A percentile compares a stretch with the other conserved stretches of the same genome.
Evolutionary conservation across 2,888 invertebrate species (phyloP).

Genomic region (Theretra japonica): DNA sequence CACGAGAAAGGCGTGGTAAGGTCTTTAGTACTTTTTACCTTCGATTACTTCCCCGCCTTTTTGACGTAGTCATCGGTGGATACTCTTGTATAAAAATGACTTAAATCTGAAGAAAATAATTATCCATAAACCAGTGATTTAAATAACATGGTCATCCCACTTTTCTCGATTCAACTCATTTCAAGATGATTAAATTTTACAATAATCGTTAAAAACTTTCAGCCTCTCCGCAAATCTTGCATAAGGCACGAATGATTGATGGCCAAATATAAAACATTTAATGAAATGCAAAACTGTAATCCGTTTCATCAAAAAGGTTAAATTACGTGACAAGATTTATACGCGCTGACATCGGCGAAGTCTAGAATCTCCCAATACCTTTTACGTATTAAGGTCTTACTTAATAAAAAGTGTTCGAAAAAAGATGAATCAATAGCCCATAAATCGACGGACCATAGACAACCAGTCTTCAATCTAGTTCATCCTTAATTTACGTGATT

Average conservation of each 20-base stretch:
- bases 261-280: constrained; percentile 4
- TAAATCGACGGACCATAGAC: constrained; percentile 2
- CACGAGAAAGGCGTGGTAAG: no score
- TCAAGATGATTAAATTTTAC: background rate
- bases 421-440: constrained; percentile 14
- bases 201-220: background rate
- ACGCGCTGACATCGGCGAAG: background rate
- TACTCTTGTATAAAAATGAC: no score
- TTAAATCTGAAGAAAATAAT: no score
- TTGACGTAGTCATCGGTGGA: no score
- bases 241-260: constrained; percentile 11
- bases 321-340: constrained; percentile 18
- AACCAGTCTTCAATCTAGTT: constrained; percentile 19
- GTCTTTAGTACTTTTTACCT: no score
- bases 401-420: constrained; percentile 19
- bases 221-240: background rate
- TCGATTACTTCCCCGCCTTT: no score
- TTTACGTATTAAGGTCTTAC: constrained; percentile 1
- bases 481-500: constrained; percentile 18
- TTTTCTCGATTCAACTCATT: background rate
- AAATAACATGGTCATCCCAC: background rate
- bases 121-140: no score
- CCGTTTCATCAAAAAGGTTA: constrained; percentile 13
- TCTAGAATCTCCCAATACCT: constrained; percentile 7
- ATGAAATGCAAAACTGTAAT: constrained; percentile 6